Evolutionary conservation across 2,888 invertebrate species (phyloP), one percentile per base, ranked within the genome.

Genomic region (Thymelicus acteon): DNA sequence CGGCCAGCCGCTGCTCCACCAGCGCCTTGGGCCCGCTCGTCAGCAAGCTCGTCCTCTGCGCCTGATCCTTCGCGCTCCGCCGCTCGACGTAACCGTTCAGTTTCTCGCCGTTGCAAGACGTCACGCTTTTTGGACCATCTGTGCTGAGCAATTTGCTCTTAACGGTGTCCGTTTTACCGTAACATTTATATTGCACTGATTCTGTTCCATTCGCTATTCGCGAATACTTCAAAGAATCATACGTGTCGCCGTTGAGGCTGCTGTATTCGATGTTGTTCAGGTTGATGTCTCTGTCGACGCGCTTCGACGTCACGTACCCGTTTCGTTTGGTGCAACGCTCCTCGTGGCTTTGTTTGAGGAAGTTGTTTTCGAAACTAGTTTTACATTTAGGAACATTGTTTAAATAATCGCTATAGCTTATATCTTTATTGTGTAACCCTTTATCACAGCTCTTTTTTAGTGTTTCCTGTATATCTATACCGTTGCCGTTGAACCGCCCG

Each of bases 331-430:
- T 87, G 77, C 89, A 89, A 52, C 91, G 91, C 78, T 92, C 93
- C 79, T 93, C 92, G 73, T 88, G 87, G 80, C 83, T 92, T 79
- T 92, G 93, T 82, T 92, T 93, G 73, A 93, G 89, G 82, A 93
- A 93, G 81, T 86, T 93, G 82, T 88, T 93, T 86, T 93, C 93
- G 81, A 93, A 93, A 87, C 91, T 93, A 89, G 85, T 89, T 85
- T 93, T 93, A 88, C 89, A 90, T 89, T 92, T 93, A 92, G 93
- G 93, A 93, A 93, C 93, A 89, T 92, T 92, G 82, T 88, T 92
- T 82, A 91, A 84, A 84, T 92, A 93, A 82, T 93, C 91, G 85
- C 84, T 90, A 90, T 88, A 92, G 79, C 83, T 85, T 86, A 90
- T 83, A 80, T 93, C 91, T 85, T 91, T 91, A 87, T 82, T 89